phyloP scores from a whole-genome alignment of 1,140 invertebrate species.

The Belonocnema kinseyi region DNA sequence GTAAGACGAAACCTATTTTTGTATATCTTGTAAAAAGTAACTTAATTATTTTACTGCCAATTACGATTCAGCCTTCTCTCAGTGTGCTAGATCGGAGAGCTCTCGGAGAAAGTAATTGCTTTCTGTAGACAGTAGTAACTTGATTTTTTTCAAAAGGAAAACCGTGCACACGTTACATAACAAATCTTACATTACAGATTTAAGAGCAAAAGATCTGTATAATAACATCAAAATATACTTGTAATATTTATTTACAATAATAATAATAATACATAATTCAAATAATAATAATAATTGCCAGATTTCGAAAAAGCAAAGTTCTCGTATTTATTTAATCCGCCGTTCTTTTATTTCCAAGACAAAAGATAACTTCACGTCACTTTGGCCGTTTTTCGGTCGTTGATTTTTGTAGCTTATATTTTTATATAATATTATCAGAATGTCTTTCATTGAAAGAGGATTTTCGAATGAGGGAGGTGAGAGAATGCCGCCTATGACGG shows the following conservation, averaged over 20 bases:
- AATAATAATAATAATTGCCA: conserved; percentile 16
- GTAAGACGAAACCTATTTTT: conserved; percentile 65
- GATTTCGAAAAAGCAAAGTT: background rate
- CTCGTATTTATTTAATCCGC: background rate
- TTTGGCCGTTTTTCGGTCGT: background rate
- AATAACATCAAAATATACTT: conserved; percentile 50
- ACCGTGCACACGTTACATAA: conserved; percentile 39
- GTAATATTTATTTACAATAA: conserved; percentile 54
- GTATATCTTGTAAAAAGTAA: conserved; percentile 67
- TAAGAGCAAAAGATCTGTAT: conserved; percentile 45
- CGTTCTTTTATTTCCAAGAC: background rate
- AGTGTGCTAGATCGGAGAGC: background rate
- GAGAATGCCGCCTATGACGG: too few relatives aligned
- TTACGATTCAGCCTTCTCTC: background rate
- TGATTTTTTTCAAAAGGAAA: conserved; percentile 30
- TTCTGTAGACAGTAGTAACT: conserved; percentile 31
- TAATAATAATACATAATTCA: conserved; percentile 46
- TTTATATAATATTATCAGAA: conserved; percentile 8
- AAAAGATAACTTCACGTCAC: background rate
- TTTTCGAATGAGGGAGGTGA: conserved; percentile 17
- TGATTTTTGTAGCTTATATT: background rate
- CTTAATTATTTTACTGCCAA: conserved; percentile 35
- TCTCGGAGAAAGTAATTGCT: background rate
- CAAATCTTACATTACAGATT: conserved; percentile 33
- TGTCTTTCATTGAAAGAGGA: conserved; percentile 34